phyloP scores from a whole-genome alignment of 2,797 vertebrate genomes.

The Hirundo rustica region DNA sequence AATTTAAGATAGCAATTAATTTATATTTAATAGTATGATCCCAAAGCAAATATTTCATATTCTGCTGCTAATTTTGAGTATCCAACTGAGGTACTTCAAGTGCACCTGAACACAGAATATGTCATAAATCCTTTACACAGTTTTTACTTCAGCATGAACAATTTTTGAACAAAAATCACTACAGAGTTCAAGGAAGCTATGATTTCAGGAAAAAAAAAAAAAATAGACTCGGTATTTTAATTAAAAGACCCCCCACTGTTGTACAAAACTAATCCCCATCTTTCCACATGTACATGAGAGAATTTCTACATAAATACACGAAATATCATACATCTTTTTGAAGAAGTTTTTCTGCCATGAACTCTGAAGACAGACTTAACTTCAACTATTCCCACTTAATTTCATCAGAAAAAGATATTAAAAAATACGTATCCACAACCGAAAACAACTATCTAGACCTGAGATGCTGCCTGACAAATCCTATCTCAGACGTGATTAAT shows the following conservation, averaged over 20 bases:
- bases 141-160: not conserved
- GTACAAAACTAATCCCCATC: not conserved
- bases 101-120: not conserved
- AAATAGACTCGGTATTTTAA: not conserved
- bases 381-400: not conserved
- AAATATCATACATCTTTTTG: not conserved
- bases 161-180: not conserved
- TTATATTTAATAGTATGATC: not conserved
- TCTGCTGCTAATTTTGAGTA: not conserved
- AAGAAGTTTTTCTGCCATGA: not conserved
- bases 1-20: not conserved
- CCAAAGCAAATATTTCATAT: not conserved
- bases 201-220: not conserved
- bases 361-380: not conserved
- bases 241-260: not conserved
- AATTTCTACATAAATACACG: not conserved
- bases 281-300: not conserved
- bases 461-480: not conserved
- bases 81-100: not conserved
- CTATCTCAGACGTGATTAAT: not conserved
- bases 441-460: not conserved
- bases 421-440: not conserved
- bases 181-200: not conserved
- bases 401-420: not conserved
- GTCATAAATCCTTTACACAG: not conserved